Evolutionary conservation across 2,888 invertebrate species (phyloP).

Genomic region (Brachypterus glaber): DNA sequence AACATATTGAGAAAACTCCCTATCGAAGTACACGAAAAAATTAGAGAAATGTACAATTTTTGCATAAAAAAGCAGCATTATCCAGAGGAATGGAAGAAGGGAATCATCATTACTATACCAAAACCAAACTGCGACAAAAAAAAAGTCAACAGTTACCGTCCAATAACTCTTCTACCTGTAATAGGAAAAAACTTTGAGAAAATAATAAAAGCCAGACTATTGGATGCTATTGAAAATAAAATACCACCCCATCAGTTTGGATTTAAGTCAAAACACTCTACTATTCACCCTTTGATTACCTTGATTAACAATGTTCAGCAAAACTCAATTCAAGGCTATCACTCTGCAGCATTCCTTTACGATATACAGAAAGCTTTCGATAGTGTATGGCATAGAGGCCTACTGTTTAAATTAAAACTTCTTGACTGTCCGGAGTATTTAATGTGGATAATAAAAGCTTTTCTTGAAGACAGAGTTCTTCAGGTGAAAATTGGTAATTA

Average conservation of each 20-base stretch:
- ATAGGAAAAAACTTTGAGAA: not conserved
- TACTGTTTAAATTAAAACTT: no score
- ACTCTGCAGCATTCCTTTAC: not conserved
- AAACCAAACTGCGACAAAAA: not conserved
- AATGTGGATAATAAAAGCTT: not conserved
- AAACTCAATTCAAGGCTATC: not conserved
- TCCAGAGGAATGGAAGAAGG: not conserved
- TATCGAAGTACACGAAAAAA: no score
- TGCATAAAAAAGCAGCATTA: no score
- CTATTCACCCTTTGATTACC: not conserved
- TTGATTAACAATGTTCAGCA: not conserved
- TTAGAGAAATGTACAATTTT: no score
- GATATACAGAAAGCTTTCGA: no score
- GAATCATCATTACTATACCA: not conserved
- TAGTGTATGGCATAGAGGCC: no score
- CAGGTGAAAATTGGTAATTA: not conserved
- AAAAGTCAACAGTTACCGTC: not conserved
- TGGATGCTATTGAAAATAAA: not conserved
- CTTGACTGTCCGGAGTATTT: not conserved
- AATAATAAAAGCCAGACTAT: not conserved
- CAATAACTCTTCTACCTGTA: not conserved
- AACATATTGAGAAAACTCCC: not conserved
- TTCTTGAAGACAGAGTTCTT: not conserved
- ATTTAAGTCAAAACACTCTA: not conserved
- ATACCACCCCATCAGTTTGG: not conserved